Evolutionary conservation across 2,797 vertebrate genomes (phyloP).

Genomic region (Cephalopachus bancanus): DNA sequence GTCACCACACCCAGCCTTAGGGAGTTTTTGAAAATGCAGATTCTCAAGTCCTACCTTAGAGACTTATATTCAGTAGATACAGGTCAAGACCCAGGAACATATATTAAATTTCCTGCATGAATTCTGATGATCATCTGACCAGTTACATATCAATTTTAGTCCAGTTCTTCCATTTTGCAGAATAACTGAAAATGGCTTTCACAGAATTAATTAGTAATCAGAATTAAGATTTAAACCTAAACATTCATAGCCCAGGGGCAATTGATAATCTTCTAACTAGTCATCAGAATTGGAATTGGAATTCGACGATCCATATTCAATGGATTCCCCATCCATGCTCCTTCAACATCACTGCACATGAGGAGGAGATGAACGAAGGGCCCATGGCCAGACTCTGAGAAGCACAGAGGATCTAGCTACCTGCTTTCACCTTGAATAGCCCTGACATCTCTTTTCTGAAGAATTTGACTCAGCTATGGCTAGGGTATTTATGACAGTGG

Average conservation of each 20-base stretch:
- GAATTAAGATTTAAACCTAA: slow-evolving; percentile 51
- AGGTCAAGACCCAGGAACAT: neutral
- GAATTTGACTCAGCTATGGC: neutral
- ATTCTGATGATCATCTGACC: neutral
- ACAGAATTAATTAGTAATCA: slow-evolving; percentile 47
- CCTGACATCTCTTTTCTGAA: neutral
- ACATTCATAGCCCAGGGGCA: neutral
- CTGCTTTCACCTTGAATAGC: neutral
- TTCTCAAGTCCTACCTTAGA: neutral
- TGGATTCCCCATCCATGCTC: neutral
- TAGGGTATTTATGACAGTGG: neutral
- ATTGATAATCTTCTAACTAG: slow-evolving; percentile 13
- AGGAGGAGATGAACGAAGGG: neutral
- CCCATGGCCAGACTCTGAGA: neutral
- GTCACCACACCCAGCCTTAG: too few relatives aligned
- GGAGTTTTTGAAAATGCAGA: neutral
- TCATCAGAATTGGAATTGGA: slow-evolving; percentile 6
- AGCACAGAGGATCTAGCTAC: neutral
- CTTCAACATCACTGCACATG: neutral
- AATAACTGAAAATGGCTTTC: slow-evolving; percentile 25
- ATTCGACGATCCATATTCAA: neutral
- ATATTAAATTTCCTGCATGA: slow-evolving; percentile 1
- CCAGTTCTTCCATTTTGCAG: neutral
- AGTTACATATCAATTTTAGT: neutral
- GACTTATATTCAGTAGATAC: neutral